Percentiles rank a stretch among this genome's conserved stretches.
phyloP scores from a whole-genome alignment of 2,113 vertebrate genomes.

The Tragelaphus strepsiceros region DNA sequence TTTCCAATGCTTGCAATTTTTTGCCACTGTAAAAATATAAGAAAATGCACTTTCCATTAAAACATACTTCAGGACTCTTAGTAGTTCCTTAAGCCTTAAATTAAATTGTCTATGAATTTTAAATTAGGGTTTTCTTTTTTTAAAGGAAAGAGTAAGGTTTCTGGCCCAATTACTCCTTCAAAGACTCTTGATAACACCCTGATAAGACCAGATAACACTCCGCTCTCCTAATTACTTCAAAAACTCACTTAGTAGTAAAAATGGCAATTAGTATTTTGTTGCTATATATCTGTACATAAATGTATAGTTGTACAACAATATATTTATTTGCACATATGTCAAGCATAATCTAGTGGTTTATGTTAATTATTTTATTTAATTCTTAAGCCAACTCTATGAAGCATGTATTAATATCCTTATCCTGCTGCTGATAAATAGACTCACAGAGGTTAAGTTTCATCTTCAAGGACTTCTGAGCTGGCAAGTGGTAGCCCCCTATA shows the following conservation, averaged over 20 bases:
- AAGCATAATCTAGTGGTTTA: background rate
- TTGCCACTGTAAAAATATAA: background rate
- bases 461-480: background rate
- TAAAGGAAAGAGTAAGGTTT: background rate
- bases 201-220: background rate
- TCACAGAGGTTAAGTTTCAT: background rate
- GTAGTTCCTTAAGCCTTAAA: background rate
- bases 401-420: background rate
- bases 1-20: background rate
- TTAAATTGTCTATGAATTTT: background rate
- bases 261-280: background rate
- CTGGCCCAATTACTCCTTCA: background rate
- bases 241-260: background rate
- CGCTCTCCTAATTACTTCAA: background rate
- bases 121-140: background rate
- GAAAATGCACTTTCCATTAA: background rate
- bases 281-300: background rate
- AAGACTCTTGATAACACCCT: background rate
- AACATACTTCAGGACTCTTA: background rate
- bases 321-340: background rate
- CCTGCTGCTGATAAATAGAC: background rate
- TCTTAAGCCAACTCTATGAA: background rate
- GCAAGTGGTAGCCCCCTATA: background rate
- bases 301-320: background rate
- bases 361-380: background rate